A percentile compares a stretch with the other conserved stretches of the same genome.
These are phyloP conservation scores for Haemorhous mexicanus DNA, from an alignment of 2,113 vertebrate species.

Conservation along the genomic window DNA sequence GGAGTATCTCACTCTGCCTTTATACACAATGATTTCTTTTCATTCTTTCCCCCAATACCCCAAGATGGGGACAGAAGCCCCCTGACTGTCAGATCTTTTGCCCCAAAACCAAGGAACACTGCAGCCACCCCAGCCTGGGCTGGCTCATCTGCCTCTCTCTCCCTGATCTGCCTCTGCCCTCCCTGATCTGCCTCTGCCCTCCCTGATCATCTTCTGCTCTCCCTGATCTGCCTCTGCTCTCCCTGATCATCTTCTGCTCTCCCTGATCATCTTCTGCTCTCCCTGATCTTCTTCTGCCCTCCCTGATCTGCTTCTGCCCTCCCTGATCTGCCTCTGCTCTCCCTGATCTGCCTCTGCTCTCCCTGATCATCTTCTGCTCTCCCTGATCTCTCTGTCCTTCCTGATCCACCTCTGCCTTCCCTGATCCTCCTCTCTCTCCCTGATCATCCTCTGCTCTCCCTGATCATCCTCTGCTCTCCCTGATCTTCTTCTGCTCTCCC, in stretches of 20 bases:
- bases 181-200: background rate
- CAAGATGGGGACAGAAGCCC: background rate
- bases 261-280: background rate
- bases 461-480: background rate
- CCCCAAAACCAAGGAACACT: background rate
- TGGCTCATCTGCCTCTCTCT: background rate
- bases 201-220: accelerated
- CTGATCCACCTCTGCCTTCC: no score
- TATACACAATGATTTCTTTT: background rate
- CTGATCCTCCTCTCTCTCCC: background rate
- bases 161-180: accelerated
- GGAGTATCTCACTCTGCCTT: background rate
- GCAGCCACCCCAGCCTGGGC: background rate
- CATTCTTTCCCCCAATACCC: no score
- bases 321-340: accelerated
- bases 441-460: accelerated
- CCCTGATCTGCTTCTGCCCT: accelerated
- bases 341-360: background rate
- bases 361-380: accelerated
- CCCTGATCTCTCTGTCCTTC: background rate
- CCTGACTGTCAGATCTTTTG: background rate
- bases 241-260: background rate
- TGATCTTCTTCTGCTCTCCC: accelerated
- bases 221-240: accelerated
- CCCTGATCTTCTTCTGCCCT: accelerated